Evolutionary conservation across 2,797 vertebrate genomes (phyloP).

Genomic region (Aselliscus stoliczkanus): DNA sequence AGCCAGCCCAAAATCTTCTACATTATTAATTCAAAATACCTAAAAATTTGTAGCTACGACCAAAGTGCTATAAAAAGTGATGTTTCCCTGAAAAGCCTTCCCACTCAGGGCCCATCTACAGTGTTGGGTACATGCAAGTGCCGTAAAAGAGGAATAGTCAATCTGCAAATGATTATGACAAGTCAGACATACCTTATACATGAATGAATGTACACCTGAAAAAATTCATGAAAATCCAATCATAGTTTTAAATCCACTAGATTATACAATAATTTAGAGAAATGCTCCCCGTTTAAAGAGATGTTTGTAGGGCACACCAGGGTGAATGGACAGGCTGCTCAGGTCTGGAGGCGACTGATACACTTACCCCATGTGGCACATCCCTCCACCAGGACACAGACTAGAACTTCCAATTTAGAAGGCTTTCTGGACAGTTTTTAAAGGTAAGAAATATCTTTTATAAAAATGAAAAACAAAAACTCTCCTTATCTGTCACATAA

Average conservation of each 20-base stretch:
- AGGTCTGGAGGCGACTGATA: background rate
- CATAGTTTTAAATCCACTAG: background rate
- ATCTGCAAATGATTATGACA: background rate
- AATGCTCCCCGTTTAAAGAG: background rate
- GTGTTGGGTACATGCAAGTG: background rate
- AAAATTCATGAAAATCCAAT: background rate
- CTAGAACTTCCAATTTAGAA: background rate
- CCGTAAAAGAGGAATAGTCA: background rate
- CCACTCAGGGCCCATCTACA: background rate
- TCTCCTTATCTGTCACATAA: background rate
- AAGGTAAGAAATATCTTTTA: background rate
- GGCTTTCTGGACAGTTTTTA: background rate
- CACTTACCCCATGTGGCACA: background rate
- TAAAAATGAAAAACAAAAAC: background rate
- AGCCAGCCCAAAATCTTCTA: too few relatives aligned
- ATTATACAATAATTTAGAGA: background rate
- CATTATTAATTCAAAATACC: constrained; percentile 16
- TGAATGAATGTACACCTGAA: background rate
- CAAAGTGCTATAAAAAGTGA: constrained; percentile 31
- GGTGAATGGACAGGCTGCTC: background rate
- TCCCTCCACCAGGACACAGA: background rate
- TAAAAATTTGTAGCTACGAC: background rate
- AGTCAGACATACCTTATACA: background rate
- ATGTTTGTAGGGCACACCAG: background rate
- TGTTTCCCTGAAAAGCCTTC: background rate